These are phyloP conservation scores for Centropus unirufus DNA, from an alignment of 2,113 vertebrate genomes.

Conservation along the genomic window DNA sequence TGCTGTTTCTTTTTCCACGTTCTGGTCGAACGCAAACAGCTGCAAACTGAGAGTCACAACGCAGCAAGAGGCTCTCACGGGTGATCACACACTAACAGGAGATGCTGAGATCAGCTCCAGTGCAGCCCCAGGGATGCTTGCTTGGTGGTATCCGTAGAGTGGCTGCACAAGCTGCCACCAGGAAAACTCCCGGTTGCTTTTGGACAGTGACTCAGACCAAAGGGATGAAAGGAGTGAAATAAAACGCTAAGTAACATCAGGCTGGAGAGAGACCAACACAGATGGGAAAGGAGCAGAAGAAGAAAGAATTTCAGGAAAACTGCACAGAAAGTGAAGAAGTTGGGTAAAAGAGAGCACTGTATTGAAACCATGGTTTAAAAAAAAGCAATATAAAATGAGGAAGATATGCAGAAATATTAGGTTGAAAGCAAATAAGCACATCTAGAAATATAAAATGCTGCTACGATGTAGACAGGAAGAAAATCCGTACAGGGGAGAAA, in stretches of 20 bases:
- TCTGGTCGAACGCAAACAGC: not conserved
- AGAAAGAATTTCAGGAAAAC: not conserved
- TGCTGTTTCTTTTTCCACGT: not conserved
- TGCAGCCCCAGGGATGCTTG: not conserved
- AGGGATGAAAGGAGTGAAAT: not conserved
- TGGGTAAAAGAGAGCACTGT: not conserved
- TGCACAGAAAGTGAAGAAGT: not conserved
- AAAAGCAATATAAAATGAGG: not conserved
- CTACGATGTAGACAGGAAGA: not conserved
- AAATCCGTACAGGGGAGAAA: not conserved
- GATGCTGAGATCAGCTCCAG: not conserved
- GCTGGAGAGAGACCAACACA: not conserved
- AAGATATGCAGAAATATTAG: not conserved
- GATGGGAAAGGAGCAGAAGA: not conserved
- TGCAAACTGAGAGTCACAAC: not conserved
- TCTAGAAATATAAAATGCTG: not conserved
- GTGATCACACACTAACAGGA: not conserved
- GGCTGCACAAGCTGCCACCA: accelerated
- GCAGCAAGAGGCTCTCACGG: not conserved
- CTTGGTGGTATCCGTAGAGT: accelerated
- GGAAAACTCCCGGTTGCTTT: not conserved
- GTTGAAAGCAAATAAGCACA: not conserved
- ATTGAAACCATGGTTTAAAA: not conserved
- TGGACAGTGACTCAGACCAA: not conserved
- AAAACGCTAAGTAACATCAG: not conserved